These are phyloP conservation scores for Amblyraja radiata DNA, from an alignment of 2,797 vertebrate species.

Conservation along the genomic window DNA sequence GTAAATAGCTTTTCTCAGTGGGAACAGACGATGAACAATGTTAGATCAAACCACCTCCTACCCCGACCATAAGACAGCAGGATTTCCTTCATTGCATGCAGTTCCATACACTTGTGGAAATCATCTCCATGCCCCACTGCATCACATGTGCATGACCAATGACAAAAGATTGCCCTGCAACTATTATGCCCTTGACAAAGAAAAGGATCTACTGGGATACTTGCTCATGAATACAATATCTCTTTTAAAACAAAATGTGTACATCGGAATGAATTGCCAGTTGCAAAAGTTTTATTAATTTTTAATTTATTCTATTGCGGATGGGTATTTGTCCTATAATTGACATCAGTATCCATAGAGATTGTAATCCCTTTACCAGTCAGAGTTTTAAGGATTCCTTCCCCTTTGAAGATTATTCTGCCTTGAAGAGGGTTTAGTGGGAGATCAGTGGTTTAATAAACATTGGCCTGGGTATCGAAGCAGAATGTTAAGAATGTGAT, in stretches of 20 bases:
- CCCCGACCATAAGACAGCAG: background rate
- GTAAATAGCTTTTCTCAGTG: background rate
- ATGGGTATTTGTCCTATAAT: conserved; percentile 53
- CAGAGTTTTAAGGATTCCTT: conserved; percentile 50
- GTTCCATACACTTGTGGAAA: background rate
- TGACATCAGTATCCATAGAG: conserved; percentile 57
- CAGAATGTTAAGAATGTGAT: conserved; percentile 27
- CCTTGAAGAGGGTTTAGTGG: conserved; percentile 49
- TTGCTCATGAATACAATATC: conserved; percentile 51
- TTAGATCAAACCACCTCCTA: background rate
- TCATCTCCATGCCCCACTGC: background rate
- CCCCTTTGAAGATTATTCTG: conserved; percentile 58
- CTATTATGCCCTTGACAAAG: background rate
- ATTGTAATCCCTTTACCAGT: conserved; percentile 51
- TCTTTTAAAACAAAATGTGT: conserved; percentile 45
- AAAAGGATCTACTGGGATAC: background rate
- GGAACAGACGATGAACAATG: background rate
- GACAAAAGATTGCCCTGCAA: background rate
- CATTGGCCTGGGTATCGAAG: conserved; percentile 14
- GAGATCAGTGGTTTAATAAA: conserved; percentile 33
- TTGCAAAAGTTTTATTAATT: conserved; percentile 42
- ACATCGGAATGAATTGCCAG: conserved; percentile 31
- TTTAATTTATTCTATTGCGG: conserved; percentile 32
- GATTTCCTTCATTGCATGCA: background rate
- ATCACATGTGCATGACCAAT: background rate